Conservation (phyloP, 2,797 vertebrate species). For the Benthosema pterotum region DNA sequence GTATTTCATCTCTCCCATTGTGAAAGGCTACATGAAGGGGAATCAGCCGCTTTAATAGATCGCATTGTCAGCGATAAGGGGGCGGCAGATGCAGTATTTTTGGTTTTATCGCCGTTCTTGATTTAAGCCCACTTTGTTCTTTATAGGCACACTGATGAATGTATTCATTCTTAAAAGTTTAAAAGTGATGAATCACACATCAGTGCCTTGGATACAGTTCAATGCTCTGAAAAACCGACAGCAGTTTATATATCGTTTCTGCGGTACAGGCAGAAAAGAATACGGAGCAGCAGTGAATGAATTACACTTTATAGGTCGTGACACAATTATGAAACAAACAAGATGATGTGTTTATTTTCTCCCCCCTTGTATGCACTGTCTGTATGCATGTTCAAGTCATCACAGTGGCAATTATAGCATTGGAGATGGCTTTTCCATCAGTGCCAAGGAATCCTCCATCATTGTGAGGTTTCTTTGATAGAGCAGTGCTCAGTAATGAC, state of each 20-base stretch:
- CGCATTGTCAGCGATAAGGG: slow-evolving; percentile 29
- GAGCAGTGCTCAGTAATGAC: slow-evolving; percentile 15
- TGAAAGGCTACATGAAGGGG: slow-evolving; percentile 19
- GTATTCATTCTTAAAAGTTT: slow-evolving; percentile 41
- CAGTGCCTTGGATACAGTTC: background rate
- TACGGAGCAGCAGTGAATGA: slow-evolving; percentile 15
- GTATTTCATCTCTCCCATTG: slow-evolving; percentile 41
- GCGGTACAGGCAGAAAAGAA: slow-evolving; percentile 5
- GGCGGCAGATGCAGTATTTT: slow-evolving; percentile 42
- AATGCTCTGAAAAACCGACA: slow-evolving; percentile 25
- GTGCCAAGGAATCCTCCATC: slow-evolving; percentile 21
- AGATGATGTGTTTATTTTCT: slow-evolving; percentile 24
- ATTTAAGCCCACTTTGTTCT: slow-evolving; percentile 39
- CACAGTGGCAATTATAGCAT: slow-evolving; percentile 33
- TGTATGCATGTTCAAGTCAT: slow-evolving; percentile 38
- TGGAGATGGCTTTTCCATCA: slow-evolving; percentile 8
- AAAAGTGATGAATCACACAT: slow-evolving; percentile 42
- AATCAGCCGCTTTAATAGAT: slow-evolving; percentile 53
- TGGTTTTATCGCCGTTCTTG: slow-evolving; percentile 23
- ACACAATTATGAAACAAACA: slow-evolving; percentile 17
- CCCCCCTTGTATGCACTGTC: slow-evolving; percentile 35
- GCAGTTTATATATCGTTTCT: slow-evolving; percentile 16
- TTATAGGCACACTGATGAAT: slow-evolving; percentile 36
- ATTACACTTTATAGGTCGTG: slow-evolving; percentile 14
- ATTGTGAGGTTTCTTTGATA: slow-evolving; percentile 19